Evolutionary conservation across 2,113 vertebrate species (phyloP).

Genomic region (Scomber colias): DNA sequence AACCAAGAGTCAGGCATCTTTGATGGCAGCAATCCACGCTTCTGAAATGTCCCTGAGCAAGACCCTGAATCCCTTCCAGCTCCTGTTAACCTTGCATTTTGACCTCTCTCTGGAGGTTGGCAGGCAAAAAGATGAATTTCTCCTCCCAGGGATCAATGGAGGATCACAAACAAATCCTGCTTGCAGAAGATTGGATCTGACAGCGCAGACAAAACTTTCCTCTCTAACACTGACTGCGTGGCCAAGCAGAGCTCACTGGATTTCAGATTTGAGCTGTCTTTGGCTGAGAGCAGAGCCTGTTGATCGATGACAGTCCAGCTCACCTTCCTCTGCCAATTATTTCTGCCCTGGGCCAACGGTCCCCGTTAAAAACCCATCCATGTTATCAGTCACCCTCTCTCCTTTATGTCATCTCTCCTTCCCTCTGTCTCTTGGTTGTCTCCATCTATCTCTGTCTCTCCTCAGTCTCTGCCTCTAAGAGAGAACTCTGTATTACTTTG

Average conservation of each 20-base stretch:
- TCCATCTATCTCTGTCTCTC: conserved; percentile 67
- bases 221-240: conserved; percentile 41
- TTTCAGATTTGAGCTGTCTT: conserved; percentile 67
- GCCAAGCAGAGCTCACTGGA: conserved; percentile 55
- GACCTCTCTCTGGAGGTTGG: conserved; percentile 48
- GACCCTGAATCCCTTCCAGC: conserved; percentile 32
- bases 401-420: conserved; percentile 71
- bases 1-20: neutral
- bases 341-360: conserved; percentile 70
- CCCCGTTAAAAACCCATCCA: conserved; percentile 78
- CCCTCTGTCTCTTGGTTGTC: conserved; percentile 54
- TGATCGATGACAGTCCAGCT: conserved; percentile 78
- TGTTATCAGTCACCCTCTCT: conserved; percentile 78
- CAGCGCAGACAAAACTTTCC: conserved; percentile 62
- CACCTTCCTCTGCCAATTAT: conserved; percentile 80
- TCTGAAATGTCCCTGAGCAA: conserved; percentile 38
- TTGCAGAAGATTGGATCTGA: conserved; percentile 56
- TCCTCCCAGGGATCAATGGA: conserved; percentile 46
- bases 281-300: conserved; percentile 63
- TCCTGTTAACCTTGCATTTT: conserved; percentile 39
- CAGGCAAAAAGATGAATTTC: conserved; percentile 51
- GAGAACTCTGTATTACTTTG: conserved; percentile 65
- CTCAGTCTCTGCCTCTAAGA: conserved; percentile 52
- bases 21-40: conserved; percentile 19
- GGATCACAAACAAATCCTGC: conserved; percentile 44